A percentile compares a stretch with the other conserved stretches of the same genome.
phyloP scores from a whole-genome alignment of 2,113 vertebrate species.

The Todiramphus saurophagus region DNA sequence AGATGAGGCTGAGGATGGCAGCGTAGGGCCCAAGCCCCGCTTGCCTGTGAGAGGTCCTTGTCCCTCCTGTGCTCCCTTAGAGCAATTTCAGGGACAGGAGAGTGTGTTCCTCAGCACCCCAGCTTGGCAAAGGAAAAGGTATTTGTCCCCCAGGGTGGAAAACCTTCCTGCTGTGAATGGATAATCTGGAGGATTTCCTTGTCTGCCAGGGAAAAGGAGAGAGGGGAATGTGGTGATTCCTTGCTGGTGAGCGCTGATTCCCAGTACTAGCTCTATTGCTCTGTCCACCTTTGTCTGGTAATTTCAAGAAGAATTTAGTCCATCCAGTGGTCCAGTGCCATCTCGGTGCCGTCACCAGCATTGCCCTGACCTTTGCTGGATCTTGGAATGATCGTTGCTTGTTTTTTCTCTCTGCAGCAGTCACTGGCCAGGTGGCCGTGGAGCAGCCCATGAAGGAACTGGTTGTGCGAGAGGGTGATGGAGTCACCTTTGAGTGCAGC shows the following conservation, averaged over 20 bases:
- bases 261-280: background rate
- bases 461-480: fast-evolving
- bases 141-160: too few species aligned
- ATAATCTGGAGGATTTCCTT: background rate
- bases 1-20: background rate
- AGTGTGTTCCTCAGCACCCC: too few species aligned
- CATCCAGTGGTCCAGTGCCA: background rate
- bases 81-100: too few species aligned
- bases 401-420: background rate
- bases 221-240: background rate
- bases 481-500: background rate
- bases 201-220: background rate
- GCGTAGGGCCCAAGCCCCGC: too few species aligned
- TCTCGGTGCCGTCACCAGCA: background rate
- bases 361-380: background rate
- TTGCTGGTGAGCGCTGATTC: background rate
- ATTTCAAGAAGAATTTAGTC: background rate
- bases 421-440: background rate
- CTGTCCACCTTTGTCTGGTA: background rate
- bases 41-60: background rate
- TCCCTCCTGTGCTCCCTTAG: background rate
- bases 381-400: background rate
- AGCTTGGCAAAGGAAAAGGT: too few species aligned
- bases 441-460: fast-evolving
- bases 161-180: too few species aligned